Evolutionary conservation across 1,140 invertebrate species (phyloP), one percentile per base, ranked within the genome.

Genomic region (Pseudomyrmex flavicornis): DNA sequence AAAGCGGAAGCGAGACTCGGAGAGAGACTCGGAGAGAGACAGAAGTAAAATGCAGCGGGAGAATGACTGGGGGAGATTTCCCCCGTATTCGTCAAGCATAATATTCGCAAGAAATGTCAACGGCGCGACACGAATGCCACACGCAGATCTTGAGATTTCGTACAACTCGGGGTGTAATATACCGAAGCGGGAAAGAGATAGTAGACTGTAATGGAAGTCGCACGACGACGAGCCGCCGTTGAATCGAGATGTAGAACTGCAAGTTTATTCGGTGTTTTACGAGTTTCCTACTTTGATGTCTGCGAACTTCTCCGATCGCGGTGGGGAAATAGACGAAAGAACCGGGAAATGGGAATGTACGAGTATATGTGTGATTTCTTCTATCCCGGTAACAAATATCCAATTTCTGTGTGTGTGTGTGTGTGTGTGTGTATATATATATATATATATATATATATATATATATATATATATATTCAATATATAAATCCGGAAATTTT

Each of bases 251-350:
- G 35, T 59, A 72, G 76, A 44, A 50, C 76, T 58, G 54, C n/a
- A 70, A 80, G 76, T 80, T 80, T 72, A 22, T 26, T 72, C 66
- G 44, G 8, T 72, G 44, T 80, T 80, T 80, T 80, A 80, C 66
- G 76, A 80, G n/a, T 54, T 72, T 72, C 54, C 66, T 35, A 72
- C 76, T 80, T 80, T 80, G 76, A 80, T 72, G 66, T 46, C 54
- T 20, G 22, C 66, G 12, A 80, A 80, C 76, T 72, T 72, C 15
- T 8, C 20, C 65, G 54, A 70, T 59, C 65, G 46, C 44, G 13
- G 35, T 7, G 44, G 12, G 12, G 48, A 70, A 59, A 72, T 72
- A 10, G n/a, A 12, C 26, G 22, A 13, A 8, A 20, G 20, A n/a
- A 77, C 46, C 22, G 44, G 52, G 44, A 79, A 79, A 59, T 59